Evolutionary conservation across 2,113 vertebrate species (phyloP), one percentile per base, ranked within the genome.

Genomic region (Xyrauchen texanus): DNA sequence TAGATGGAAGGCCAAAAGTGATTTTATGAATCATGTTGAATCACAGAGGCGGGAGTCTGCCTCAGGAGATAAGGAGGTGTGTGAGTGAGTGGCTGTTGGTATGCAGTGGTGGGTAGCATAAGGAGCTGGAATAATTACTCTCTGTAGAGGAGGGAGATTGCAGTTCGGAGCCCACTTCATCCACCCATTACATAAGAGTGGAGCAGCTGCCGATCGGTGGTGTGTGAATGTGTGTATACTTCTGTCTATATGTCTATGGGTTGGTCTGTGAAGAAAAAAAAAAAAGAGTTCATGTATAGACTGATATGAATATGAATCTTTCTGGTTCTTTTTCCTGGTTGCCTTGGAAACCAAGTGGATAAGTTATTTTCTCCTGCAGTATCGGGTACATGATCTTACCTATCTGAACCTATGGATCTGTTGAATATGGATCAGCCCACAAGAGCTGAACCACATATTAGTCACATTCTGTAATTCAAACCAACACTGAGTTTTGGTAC

Each of bases 131-230:
- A 83, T 88, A 88, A 88, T 88, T 68, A 1, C 78, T 87, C 75
- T 68, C 82, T 73, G 69, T 73, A 88, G 85, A 86, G 78, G 64
- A 82, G 53, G 77, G 84, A 86, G 80, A 84, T 85, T 85, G 86
- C 72, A 81, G 85, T 80, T 76, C 74, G 62, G 84, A 82, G 76
- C 88, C 89, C 85, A 87, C 88, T 85, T 88, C 88, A 88, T 88
- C 89, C 87, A 89, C 88, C 65, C 13, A 46, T 89, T 90, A 90
- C 65, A 68, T 90, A 89, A 90, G 70, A 79, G 71, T 7, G 66
- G 74, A 82, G 73, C 82, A 82, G 77, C 79, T 81, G 80, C 69
- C 81, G 21, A 34, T 34, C 3, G 21, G 21, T 3, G 3, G 21
- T 3, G 3, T 34, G 21, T 34, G 21, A 34, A 34, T 34, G 21